Conservation (phyloP, 2,888 invertebrate genomes). For the Luffia ferchaultella region DNA sequence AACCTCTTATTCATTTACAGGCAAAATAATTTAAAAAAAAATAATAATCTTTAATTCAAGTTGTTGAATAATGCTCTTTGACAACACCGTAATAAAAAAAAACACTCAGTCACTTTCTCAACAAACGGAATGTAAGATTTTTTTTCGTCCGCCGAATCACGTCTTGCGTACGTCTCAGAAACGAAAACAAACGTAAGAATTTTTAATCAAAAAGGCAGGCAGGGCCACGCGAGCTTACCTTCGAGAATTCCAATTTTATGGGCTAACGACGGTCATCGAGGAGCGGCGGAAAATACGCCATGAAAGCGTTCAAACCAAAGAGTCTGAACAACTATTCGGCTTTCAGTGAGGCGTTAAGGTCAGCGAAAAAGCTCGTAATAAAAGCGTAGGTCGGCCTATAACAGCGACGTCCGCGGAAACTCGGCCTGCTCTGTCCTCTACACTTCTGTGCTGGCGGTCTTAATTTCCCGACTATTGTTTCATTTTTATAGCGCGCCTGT, state of each 20-base stretch:
- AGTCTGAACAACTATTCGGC: constrained; percentile 17
- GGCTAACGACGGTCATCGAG: constrained; percentile 3
- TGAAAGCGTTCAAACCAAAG: constrained; percentile 1
- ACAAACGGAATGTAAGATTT: too few relatives aligned
- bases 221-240: background rate
- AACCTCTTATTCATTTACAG: too few relatives aligned
- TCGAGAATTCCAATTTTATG: constrained; percentile 6
- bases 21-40: too few relatives aligned
- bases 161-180: too few relatives aligned
- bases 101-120: too few relatives aligned
- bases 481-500: constrained; percentile 28
- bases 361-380: constrained; percentile 27
- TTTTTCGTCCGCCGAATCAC: too few relatives aligned
- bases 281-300: background rate
- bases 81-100: too few relatives aligned
- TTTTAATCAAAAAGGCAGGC: background rate
- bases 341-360: constrained; percentile 24
- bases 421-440: constrained; percentile 3
- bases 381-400: constrained; percentile 20
- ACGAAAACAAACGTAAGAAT: background rate
- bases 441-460: constrained; percentile 20
- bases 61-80: too few relatives aligned
- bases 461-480: constrained; percentile 44
- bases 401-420: constrained; percentile 18
- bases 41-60: too few relatives aligned